Base-by-base conservation (phyloP, 2,113 vertebrate species). In the Budorcas taxicolor region DNA sequence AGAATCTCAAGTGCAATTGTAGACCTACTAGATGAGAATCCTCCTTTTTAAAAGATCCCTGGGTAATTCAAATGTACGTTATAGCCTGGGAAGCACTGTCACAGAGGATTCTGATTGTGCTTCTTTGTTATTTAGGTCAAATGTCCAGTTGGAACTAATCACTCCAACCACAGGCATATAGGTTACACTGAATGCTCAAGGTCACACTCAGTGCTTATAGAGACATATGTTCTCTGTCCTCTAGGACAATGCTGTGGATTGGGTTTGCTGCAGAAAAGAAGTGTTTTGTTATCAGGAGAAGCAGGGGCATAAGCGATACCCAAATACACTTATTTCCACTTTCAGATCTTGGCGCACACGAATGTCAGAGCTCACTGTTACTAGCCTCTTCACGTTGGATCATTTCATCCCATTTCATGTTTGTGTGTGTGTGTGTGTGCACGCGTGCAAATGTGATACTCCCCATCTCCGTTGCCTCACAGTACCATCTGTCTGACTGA, bases 401-500 rank as follows among this genome's bases (percentile, higher is more conserved):
- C 76, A 60, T 64, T 87, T 81, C 27, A 25, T 50, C 45, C 25
- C 11, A 1, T 88, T 87, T 81, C 40, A 6, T 21, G 33, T n/a
- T 25, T 52, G 31, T 74, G 23, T 55, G 33, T 53, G 62, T 76
- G 55, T 55, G n/a, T n/a, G 64, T 0, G 2, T 11, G 6, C 45
- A 52, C 5, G 1, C 5, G 5, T 12, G 40, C 40, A 27, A 27
- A 2, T 53, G 36, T 78, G 53, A 57, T 43, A 2, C 45, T 85
- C 87, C 80, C 33, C 19, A 0, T 33, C 52, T 90, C 90, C 36
- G 43, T 86, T 23, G 67, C 53, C 43, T 78, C 52, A 15, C 33
- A 47, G 2, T 57, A 40, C 96, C 97, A 93, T 97, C 97, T 98
- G 97, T 95, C 92, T 91, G 25, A 50, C 74, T 98, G 97, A 91